Evolutionary conservation across 2,888 invertebrate genomes (phyloP).

Genomic region (Oligia strigilis): DNA sequence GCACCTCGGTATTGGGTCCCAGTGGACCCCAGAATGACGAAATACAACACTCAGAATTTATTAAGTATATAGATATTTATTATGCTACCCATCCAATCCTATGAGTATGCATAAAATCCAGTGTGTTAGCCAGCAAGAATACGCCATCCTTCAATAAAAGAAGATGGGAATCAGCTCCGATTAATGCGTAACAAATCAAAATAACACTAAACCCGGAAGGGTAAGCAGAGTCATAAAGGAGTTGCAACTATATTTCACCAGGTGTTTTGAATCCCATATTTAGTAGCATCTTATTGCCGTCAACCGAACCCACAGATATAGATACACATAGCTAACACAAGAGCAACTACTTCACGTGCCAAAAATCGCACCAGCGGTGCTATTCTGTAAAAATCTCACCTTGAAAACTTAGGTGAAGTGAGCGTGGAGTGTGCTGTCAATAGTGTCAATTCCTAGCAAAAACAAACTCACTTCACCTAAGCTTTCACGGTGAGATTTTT

Average conservation of each 20-base stretch:
- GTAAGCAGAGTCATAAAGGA: neutral
- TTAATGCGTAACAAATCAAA: neutral
- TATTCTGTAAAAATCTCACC: no score
- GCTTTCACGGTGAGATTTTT: no score
- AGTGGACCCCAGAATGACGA: neutral
- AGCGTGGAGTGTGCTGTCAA: no score
- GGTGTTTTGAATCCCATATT: neutral
- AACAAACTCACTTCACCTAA: no score
- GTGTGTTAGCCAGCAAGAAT: neutral
- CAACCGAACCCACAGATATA: neutral
- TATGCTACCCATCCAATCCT: neutral
- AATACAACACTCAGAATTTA: neutral
- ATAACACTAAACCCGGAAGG: neutral
- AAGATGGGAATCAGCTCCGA: neutral
- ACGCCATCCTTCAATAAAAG: neutral
- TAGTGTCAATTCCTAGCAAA: no score
- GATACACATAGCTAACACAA: no score
- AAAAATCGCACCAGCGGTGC: no score
- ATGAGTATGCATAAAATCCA: neutral
- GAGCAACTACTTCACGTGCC: no score
- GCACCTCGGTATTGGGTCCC: neutral
- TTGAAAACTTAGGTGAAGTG: no score
- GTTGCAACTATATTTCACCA: neutral
- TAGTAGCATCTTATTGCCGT: no score
- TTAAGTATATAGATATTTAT: neutral